A percentile compares a stretch with the other conserved stretches of the same genome.
Evolutionary conservation across 2,888 invertebrate species (phyloP).

Genomic region (Chrysolina americana): DNA sequence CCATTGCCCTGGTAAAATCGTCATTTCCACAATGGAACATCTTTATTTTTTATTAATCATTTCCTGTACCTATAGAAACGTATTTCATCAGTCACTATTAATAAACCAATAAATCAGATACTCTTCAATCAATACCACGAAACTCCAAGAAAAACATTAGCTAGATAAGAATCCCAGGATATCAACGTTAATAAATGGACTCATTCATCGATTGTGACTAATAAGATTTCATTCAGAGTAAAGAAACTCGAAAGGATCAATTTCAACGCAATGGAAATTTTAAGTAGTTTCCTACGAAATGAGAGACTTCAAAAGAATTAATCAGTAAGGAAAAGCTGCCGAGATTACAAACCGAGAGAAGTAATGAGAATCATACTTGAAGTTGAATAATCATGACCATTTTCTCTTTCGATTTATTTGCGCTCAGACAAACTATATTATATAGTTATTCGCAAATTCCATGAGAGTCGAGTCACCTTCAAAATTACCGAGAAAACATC

Average conservation of each 20-base stretch:
- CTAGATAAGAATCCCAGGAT: constrained; percentile 9
- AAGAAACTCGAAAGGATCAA: background rate
- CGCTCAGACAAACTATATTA: background rate
- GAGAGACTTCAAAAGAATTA: background rate
- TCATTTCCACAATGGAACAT: background rate
- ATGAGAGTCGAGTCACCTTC: background rate
- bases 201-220: background rate
- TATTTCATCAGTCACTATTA: constrained; percentile 1
- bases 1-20: background rate
- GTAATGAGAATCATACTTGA: too few relatives aligned
- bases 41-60: background rate
- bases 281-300: background rate
- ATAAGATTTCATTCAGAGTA: constrained; percentile 14
- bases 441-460: background rate
- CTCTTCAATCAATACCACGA: background rate
- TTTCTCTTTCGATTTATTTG: too few relatives aligned
- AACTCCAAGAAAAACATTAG: background rate
- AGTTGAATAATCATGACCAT: too few relatives aligned
- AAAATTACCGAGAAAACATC: constrained; percentile 1
- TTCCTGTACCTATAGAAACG: background rate
- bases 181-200: constrained; percentile 3
- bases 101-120: constrained; percentile 8
- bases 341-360: background rate
- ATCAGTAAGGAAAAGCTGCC: background rate
- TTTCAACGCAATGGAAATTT: constrained; percentile 1